Base-by-base conservation (phyloP, 2,797 vertebrate genomes). In the Gephyroberyx darwinii region DNA sequence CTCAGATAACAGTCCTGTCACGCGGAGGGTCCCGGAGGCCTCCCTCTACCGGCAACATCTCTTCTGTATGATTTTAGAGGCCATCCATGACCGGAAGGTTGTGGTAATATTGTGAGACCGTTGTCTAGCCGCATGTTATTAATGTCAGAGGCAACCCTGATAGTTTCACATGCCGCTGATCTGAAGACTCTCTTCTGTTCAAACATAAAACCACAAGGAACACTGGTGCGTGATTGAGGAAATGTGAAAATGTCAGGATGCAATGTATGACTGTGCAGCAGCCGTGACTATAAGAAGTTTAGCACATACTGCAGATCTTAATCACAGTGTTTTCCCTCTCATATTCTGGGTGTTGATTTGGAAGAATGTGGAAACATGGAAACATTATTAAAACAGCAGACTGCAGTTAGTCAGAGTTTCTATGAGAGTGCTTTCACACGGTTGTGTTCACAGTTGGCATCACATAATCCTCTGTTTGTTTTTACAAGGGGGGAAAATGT, bases 1-100 rank as follows among this genome's bases (percentile, higher is more conserved):
- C 94, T 16, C 95, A 95, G 82, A 81, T 94, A 17, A 92, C 93
- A 0, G 84, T 94, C 26, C 88, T 93, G 39, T 91, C 94, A 48
- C 90, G 64, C 0, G 78, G 77, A 14, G 94, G 93, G 5, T 89
- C 93, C 0, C 84, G 88, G 14, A 74, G 85, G 33, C 89, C 90
- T 63, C 72, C 55, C 1, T 89, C 87, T 1, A 88, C 88, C 0
- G 72, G 92, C 2, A 89, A 91, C 65, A 73, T 93, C 66, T 93
- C 94, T 3, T 89, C 93, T 0, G 89, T 95, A 39, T 96, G 92
- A 96, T 57, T 74, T 39, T 26, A 58, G 8, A 62, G 47, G 54
- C 8, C 7, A 4, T 41, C 51, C 8, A 6, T 45, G 17, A 47
- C 12, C 47, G 17, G 35, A 31, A n/a, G 7, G 48, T 31, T 26